Evolutionary conservation across 2,113 vertebrate genomes (phyloP).

Genomic region (Rhipidura dahli): DNA sequence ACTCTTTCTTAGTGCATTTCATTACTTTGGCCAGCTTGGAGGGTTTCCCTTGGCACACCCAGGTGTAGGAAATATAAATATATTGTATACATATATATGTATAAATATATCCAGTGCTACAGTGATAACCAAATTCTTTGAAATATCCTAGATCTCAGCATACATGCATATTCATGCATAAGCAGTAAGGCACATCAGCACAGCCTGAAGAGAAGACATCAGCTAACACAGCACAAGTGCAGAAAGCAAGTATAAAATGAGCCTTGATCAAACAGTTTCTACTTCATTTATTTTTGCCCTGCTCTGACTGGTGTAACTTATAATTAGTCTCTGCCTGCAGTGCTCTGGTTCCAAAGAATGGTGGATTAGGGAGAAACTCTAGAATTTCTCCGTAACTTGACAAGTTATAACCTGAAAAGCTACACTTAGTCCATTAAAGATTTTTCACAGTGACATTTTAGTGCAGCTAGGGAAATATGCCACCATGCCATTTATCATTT

Average conservation of each 20-base stretch:
- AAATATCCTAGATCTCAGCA: not conserved
- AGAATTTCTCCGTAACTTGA: conserved; percentile 94
- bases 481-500: conserved; percentile 94
- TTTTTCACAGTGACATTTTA: conserved; percentile 98
- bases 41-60: not conserved
- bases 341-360: conserved; percentile 81
- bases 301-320: conserved; percentile 87
- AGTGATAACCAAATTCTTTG: not conserved
- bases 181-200: not conserved
- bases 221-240: conserved; percentile 29
- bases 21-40: not conserved
- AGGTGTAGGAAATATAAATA: no score
- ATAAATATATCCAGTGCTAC: not conserved
- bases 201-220: not conserved
- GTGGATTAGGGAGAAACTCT: conserved; percentile 84
- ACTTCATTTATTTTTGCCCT: conserved; percentile 79
- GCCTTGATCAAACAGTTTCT: conserved; percentile 81
- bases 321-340: conserved; percentile 92
- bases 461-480: conserved; percentile 84
- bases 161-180: not conserved
- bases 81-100: no score
- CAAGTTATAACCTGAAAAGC: conserved; percentile 98
- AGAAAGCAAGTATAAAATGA: conserved; percentile 57
- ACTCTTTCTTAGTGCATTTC: not conserved
- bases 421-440: conserved; percentile 99